Evolutionary conservation across 1,140 invertebrate genomes (phyloP), one percentile per base, ranked within the genome.

Genomic region (Geopemphigus sp.): DNA sequence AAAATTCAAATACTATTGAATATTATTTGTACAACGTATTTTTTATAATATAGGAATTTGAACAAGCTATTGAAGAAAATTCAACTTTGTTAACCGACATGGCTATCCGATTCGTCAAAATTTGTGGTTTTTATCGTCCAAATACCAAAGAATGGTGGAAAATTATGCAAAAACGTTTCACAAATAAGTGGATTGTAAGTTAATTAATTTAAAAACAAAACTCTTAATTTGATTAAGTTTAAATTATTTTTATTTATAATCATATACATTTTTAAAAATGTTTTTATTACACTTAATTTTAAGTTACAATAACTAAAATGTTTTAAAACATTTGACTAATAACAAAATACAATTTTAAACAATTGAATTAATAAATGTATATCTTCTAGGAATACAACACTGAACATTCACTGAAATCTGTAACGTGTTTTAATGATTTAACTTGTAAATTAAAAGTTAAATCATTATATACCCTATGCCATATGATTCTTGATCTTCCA

Each of bases 361-460:
- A 50, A 50, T 45, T n/a, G n/a, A n/a, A n/a, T 50, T 50, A 50
- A 50, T 50, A 50, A 50, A 50, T 50, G 0, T 70, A 10, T 70
- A 72, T 74, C 45, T 74, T 74, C n/a, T n/a, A 74, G 72, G 6
- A 32, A 0, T 74, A 59, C 54, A 45, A 39, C 12, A 57, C 59
- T 59, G 56, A 74, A 74, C 22, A 74, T 74, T 39, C 53, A 57
- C 26, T 59, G 1, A 54, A 56, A 32, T 22, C 26, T 39, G 54
- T 22, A 32, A 57, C 72, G 22, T 39, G 22, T 74, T 74, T 57
- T 39, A 19, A 74, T 74, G n/a, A 74, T 57, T 74, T 74, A 15
- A 56, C 29, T n/a, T 10, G 26, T 0, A 74, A 57, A 45, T 19
- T 57, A 57, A 54, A 74, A 74, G 29, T 74, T 24, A 29, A 74